Base-by-base conservation (phyloP, 2,113 vertebrate species). In the Lucifuga dentata region DNA sequence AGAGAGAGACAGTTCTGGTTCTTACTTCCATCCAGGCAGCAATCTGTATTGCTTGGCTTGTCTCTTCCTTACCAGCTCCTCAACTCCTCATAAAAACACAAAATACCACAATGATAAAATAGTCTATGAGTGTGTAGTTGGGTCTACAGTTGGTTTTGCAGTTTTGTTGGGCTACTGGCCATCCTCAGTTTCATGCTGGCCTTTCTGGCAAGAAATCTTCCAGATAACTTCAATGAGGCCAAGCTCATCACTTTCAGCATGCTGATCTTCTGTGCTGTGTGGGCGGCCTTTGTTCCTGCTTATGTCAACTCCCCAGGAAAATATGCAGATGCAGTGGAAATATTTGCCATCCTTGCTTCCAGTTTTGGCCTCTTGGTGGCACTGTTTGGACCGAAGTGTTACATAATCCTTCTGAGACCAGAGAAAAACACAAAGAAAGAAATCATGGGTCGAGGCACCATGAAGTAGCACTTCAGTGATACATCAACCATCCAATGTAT, bases 211-310 rank as follows among this genome's bases (percentile, higher is more conserved):
- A 59, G 84, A 21, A 86, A 81, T 6, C 85, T 84, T 40, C 85
- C 85, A 19, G 85, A 82, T 32, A 71, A 79, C 61, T 84, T 81
- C 55, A 86, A 86, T 40, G 84, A 86, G 39, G 77, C 84, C 32
- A 86, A 86, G 56, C 73, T 80, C 29, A 83, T 86, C 33, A 86
- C 84, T 2, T 86, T 86, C 43, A 90, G 87, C 52, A 90, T 91
- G 90, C 59, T 91, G 26, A 88, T 89, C 12, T 90, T 90, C 44
- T 89, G 85, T 24, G 83, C 85, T 13, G 81, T 89, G 33, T 89
- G 87, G 87, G 68, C 84, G 6, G 29, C 83, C 1, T 89, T 87
- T 26, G 66, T 89, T 5, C 87, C 87, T 3, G 89, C 83, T 1
- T 87, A 89, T 20, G 33, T 89, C 65, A 89, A 84, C 45, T 89